Percentiles rank a stretch among this genome's conserved stretches.
These are phyloP conservation scores for Drosophila insularis DNA, from an alignment of 1,140 invertebrate species.

Conservation along the genomic window DNA sequence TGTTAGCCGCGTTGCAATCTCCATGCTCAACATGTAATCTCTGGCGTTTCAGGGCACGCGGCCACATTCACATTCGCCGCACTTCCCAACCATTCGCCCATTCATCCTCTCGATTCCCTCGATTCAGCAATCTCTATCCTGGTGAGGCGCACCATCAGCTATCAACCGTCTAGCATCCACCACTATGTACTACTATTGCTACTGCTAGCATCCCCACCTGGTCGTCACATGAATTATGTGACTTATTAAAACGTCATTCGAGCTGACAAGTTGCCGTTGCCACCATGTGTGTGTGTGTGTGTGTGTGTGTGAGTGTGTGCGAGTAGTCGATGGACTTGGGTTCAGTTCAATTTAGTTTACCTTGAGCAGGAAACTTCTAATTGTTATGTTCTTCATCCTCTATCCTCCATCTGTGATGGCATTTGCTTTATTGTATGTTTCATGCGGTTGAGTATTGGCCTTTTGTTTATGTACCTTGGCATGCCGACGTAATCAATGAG, in stretches of 20 bases:
- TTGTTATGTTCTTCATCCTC: conserved; percentile 54
- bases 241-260: conserved; percentile 80
- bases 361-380: conserved; percentile 66
- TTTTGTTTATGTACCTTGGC: conserved; percentile 46
- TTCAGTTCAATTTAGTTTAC: conserved; percentile 6
- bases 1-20: conserved; percentile 30
- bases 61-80: conserved; percentile 46
- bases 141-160: background rate
- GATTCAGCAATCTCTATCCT: conserved; percentile 10
- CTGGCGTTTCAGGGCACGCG: conserved; percentile 47
- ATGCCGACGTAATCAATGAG: conserved; percentile 50
- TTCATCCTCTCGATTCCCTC: background rate
- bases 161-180: conserved; percentile 11
- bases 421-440: conserved; percentile 15
- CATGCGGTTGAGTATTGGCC: conserved; percentile 18
- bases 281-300: conserved; percentile 40
- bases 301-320: conserved; percentile 13
- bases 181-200: too few relatives aligned
- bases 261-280: conserved; percentile 78
- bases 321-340: background rate
- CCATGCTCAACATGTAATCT: conserved; percentile 46
- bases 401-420: conserved; percentile 9
- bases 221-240: conserved; percentile 75
- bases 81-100: background rate
- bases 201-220: conserved; percentile 8